Evolutionary conservation across 2,113 vertebrate genomes (phyloP).

Genomic region (Pteropus alecto): DNA sequence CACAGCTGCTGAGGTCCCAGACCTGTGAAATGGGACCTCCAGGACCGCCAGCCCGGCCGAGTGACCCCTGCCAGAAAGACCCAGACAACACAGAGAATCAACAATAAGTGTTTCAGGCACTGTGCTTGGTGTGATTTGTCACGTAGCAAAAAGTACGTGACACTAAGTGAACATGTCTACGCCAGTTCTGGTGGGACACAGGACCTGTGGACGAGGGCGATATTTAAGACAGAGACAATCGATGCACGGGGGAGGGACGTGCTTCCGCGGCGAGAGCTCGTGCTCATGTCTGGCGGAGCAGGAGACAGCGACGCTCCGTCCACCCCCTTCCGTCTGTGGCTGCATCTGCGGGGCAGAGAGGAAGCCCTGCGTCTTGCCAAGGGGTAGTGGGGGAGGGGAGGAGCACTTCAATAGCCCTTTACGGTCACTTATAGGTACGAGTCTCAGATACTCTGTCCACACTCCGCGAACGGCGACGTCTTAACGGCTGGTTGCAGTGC

Average conservation of each 20-base stretch:
- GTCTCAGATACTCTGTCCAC: neutral
- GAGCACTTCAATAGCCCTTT: neutral
- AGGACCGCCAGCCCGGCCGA: neutral
- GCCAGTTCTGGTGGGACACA: neutral
- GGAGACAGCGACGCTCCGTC: neutral
- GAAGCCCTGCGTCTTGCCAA: neutral
- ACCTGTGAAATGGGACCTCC: neutral
- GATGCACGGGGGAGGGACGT: neutral
- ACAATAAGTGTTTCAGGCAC: neutral
- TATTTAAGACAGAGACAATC: fast-evolving
- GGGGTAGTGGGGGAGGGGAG: neutral
- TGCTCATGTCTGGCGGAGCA: neutral
- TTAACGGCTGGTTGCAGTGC: fast-evolving
- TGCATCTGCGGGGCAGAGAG: neutral
- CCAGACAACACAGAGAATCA: neutral
- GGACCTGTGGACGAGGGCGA: fast-evolving
- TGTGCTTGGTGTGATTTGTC: neutral
- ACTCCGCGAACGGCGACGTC: neutral
- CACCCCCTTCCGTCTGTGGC: too few relatives aligned
- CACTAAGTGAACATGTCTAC: neutral
- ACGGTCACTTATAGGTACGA: neutral
- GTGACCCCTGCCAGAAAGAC: neutral
- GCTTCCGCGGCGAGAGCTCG: neutral
- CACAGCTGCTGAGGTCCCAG: neutral
- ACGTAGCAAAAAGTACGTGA: neutral